These are phyloP conservation scores for Cremastobaeus sp. DNA, from an alignment of 2,888 invertebrate species.

Conservation along the genomic window DNA sequence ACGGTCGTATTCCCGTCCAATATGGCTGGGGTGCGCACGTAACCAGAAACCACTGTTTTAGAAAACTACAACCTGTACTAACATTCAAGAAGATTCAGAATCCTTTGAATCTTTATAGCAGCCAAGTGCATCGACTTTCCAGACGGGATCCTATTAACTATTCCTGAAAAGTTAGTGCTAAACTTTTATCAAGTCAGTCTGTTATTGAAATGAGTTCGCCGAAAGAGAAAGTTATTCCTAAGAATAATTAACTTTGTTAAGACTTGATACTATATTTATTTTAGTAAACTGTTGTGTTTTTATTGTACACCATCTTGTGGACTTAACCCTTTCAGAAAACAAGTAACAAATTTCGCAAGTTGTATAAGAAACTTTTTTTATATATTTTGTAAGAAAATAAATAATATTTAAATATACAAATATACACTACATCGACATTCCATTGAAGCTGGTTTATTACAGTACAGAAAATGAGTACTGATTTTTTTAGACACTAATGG, in stretches of 20 bases:
- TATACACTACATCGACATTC: too few relatives aligned
- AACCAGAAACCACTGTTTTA: constrained; percentile 62
- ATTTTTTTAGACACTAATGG: too few relatives aligned
- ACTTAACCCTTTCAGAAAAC: too few relatives aligned
- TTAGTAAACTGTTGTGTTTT: constrained; percentile 21
- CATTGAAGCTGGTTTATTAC: too few relatives aligned
- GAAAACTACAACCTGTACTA: constrained; percentile 67
- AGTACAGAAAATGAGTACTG: too few relatives aligned
- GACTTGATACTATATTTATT: constrained; percentile 22
- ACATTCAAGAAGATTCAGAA: constrained; percentile 66
- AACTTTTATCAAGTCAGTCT: constrained; percentile 53
- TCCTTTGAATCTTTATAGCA: constrained; percentile 43
- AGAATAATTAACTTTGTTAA: constrained; percentile 45
- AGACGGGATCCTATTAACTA: constrained; percentile 50
- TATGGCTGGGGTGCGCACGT: constrained; percentile 73
- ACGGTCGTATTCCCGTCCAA: constrained; percentile 67
- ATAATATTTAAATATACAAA: too few relatives aligned
- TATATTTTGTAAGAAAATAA: too few relatives aligned
- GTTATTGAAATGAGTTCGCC: constrained; percentile 57
- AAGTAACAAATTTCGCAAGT: too few relatives aligned
- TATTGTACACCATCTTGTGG: constrained; percentile 40
- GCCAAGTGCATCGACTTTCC: constrained; percentile 44
- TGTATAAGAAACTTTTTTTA: too few relatives aligned
- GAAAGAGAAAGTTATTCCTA: constrained; percentile 53
- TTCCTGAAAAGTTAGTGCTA: constrained; percentile 49